Percentiles rank a stretch among this genome's conserved stretches.
Evolutionary conservation across 2,797 vertebrate species (phyloP).

Genomic region (Acropternis orthonyx): DNA sequence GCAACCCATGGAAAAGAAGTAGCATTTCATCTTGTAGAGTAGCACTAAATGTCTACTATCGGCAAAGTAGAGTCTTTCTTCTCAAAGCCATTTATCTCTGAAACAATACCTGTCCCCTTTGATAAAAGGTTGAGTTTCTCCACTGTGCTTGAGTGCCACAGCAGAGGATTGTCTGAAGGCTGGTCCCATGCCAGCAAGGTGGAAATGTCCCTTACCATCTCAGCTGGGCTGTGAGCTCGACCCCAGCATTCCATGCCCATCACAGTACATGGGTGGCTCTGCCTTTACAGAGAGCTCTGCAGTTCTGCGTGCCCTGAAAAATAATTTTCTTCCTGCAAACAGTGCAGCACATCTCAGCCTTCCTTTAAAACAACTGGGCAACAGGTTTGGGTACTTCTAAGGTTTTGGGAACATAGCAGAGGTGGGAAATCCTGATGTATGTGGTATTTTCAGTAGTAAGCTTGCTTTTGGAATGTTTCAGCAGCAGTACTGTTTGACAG

Average conservation of each 20-base stretch:
- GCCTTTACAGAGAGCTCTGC: neutral
- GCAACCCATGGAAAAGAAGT: neutral
- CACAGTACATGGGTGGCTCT: neutral
- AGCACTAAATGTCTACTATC: conserved; percentile 14
- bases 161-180: neutral
- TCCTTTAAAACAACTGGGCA: neutral
- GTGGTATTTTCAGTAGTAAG: neutral
- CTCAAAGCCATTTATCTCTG: neutral
- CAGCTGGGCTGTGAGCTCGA: neutral
- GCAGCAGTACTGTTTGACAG: neutral
- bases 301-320: neutral
- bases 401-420: neutral
- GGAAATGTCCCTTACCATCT: neutral
- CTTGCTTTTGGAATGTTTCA: neutral
- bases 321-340: neutral
- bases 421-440: neutral
- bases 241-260: neutral
- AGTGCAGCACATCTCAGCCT: neutral
- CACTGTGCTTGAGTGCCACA: neutral
- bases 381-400: neutral
- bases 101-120: neutral
- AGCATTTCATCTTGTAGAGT: conserved; percentile 4
- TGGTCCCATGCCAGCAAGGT: neutral
- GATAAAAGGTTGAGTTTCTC: neutral
- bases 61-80: conserved; percentile 4